These are phyloP conservation scores for Labeo rohita DNA, from an alignment of 2,113 vertebrate genomes.

Conservation along the genomic window DNA sequence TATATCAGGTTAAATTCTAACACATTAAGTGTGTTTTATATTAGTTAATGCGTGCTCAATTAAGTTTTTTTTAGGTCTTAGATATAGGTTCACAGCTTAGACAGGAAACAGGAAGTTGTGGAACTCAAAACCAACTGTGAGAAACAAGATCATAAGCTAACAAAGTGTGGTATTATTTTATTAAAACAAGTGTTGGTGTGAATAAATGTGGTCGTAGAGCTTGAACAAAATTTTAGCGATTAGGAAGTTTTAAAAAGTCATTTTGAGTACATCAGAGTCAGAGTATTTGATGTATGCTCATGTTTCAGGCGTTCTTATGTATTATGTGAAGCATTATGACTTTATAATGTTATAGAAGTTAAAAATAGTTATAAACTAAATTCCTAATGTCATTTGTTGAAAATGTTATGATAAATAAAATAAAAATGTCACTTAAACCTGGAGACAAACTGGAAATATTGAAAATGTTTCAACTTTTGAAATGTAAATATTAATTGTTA, in stretches of 20 bases:
- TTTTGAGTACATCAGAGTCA: no score
- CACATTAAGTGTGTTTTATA: neutral
- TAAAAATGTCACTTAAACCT: neutral
- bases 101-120: constrained; percentile 50
- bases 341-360: neutral
- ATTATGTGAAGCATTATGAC: neutral
- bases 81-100: constrained; percentile 27
- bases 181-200: neutral
- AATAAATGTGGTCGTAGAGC: neutral
- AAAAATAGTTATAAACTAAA: neutral
- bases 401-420: neutral
- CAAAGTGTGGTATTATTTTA: neutral
- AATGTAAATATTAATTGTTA: neutral
- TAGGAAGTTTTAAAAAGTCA: no score
- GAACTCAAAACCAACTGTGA: constrained; percentile 33
- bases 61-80: neutral
- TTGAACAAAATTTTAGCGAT: neutral
- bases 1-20: neutral
- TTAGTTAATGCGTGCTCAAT: neutral
- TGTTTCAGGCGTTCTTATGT: neutral
- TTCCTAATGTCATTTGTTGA: neutral
- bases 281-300: neutral
- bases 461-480: neutral
- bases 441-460: neutral
- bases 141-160: neutral